Base-by-base conservation (phyloP, 2,797 vertebrate species). In the Protosalanx chinensis region DNA sequence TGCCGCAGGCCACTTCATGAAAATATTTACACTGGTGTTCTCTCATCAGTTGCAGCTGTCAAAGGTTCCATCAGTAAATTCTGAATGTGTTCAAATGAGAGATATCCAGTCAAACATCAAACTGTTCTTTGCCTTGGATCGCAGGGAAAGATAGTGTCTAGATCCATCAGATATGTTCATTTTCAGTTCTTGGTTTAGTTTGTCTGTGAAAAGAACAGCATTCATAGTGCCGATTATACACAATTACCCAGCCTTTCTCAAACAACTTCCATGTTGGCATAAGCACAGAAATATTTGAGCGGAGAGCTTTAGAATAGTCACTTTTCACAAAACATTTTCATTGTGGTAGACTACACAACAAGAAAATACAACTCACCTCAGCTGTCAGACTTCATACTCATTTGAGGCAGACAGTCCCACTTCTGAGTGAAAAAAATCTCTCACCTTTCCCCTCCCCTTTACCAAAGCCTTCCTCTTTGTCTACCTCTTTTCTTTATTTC, bases 311-410 rank as follows among this genome's bases (percentile, higher is more conserved):
- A 41, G 29, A 46, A 41, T 37, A 23, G 51, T 20, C 23, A 51
- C 64, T 49, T 23, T 23, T 65, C 23, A 65, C 20, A 13, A 46
- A 46, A 46, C 41, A 2, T 12, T 46, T 46, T 46, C 8, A 46
- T 8, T 46, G 41, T 3, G 13, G 41, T 46, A 12, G 41, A 46
- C 41, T 12, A 46, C 41, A 10, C 6, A 3, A 51, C 4, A 32
- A 6, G n/a, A 67, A 3, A 66, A 67, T 13, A 56, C 15, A n/a
- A 56, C 46, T 16, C 74, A 64, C 80, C 85, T 88, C 81, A 81
- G 85, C 83, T 77, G 6, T 64, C 6, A 4, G n/a, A 37, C 35
- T 53, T 69, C 68, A 64, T 62, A 68, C 64, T 67, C 67, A 15
- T 53, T 18, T 66, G 16, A 18, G 3, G 62, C 66, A 64, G 23